These are phyloP conservation scores for Galerucella pusilla DNA, from an alignment of 2,888 invertebrate genomes.

Conservation along the genomic window DNA sequence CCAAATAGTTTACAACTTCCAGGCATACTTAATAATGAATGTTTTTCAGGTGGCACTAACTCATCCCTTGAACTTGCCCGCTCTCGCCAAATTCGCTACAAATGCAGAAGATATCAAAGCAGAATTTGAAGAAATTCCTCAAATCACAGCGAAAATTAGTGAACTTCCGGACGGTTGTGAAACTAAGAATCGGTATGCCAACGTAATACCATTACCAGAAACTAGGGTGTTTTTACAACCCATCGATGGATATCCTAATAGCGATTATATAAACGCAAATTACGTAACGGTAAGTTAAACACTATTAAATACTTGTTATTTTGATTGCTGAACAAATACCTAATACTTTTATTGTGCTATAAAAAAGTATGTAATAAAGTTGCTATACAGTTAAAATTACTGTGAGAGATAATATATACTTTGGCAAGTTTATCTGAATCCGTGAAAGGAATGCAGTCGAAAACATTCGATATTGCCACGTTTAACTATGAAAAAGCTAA, in stretches of 20 bases:
- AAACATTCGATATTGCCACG: too few relatives aligned
- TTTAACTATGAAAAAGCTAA: too few relatives aligned
- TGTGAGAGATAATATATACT: too few relatives aligned
- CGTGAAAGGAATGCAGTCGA: too few relatives aligned
- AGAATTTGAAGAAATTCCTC: conserved; percentile 86
- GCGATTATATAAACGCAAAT: conserved; percentile 95
- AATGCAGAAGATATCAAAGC: conserved; percentile 79
- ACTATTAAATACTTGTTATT: too few relatives aligned
- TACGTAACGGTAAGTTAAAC: conserved; percentile 81
- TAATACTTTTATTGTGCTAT: too few relatives aligned
- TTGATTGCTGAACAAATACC: too few relatives aligned
- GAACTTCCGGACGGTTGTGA: conserved; percentile 90
- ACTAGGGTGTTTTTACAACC: conserved; percentile 83
- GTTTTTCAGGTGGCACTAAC: conserved; percentile 71
- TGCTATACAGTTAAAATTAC: too few relatives aligned
- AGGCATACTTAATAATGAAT: conserved; percentile 1
- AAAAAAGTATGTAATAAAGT: too few relatives aligned
- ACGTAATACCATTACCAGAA: conserved; percentile 93
- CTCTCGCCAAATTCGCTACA: conserved; percentile 78
- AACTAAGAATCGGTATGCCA: conserved; percentile 91
- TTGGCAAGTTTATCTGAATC: too few relatives aligned
- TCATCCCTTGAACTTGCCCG: conserved; percentile 82
- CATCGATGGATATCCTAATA: conserved; percentile 79
- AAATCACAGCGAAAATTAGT: conserved; percentile 80
- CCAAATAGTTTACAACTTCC: not conserved